Percentiles rank a stretch among this genome's conserved stretches.
Evolutionary conservation across 2,888 invertebrate species (phyloP).

Genomic region (Drosophila nigritarsus): DNA sequence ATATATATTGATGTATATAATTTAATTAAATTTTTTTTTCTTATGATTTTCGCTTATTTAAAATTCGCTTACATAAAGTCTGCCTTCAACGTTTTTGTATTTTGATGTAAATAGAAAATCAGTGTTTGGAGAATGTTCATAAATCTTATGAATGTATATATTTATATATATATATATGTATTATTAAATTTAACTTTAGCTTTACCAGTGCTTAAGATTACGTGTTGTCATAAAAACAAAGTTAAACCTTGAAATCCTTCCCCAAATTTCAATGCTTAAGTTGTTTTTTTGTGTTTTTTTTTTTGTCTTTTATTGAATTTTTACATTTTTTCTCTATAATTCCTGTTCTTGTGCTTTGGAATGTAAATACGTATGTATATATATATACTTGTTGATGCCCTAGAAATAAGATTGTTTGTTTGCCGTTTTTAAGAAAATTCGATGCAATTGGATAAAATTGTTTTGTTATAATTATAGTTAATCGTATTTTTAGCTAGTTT

Average conservation of each 20-base stretch:
- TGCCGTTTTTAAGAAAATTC: conserved; percentile 76
- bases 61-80: conserved; percentile 73
- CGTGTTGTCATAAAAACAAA: conserved; percentile 74
- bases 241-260: conserved; percentile 85
- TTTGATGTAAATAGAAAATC: conserved; percentile 74
- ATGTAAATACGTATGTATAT: conserved; percentile 40
- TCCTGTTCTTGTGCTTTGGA: conserved; percentile 43
- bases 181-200: conserved; percentile 34
- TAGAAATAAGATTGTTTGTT: conserved; percentile 74
- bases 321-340: conserved; percentile 17
- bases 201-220: conserved; percentile 51
- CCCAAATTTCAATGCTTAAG: conserved; percentile 84
- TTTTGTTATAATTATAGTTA: conserved; percentile 39
- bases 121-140: conserved; percentile 62
- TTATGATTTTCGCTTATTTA: conserved; percentile 61
- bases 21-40: conserved; percentile 55
- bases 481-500: conserved; percentile 38
- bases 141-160: conserved; percentile 55
- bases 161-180: conserved; percentile 35
- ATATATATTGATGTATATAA: conserved; percentile 75
- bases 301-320: conserved; percentile 37
- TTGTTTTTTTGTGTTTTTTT: conserved; percentile 70
- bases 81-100: conserved; percentile 74
- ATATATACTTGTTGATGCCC: conserved; percentile 44
- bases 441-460: conserved; percentile 76